Evolutionary conservation across 1,140 invertebrate species (phyloP).

Genomic region (Nomia melanderi): DNA sequence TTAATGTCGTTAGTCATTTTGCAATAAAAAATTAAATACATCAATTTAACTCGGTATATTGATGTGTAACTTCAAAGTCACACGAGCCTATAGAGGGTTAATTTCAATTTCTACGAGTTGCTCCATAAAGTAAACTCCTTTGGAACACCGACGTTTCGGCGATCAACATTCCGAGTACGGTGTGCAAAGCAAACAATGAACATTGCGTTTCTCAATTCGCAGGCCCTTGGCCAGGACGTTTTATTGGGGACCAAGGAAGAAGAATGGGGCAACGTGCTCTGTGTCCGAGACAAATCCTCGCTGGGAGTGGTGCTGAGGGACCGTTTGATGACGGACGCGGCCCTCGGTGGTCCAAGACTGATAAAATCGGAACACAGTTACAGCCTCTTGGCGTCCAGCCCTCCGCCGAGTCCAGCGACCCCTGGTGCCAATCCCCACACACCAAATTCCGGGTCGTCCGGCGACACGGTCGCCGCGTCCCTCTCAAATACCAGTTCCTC

Average conservation of each 20-base stretch:
- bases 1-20: too few relatives aligned
- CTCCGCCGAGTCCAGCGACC: constrained; percentile 83
- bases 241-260: constrained; percentile 73
- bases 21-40: too few relatives aligned
- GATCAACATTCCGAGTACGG: background rate
- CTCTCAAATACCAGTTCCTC: constrained; percentile 52
- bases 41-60: too few relatives aligned
- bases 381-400: constrained; percentile 84
- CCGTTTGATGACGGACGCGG: constrained; percentile 93
- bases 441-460: constrained; percentile 54
- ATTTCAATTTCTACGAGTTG: too few relatives aligned
- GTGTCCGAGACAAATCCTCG: constrained; percentile 64
- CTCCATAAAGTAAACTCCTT: too few relatives aligned
- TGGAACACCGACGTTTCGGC: too few relatives aligned
- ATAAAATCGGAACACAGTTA: constrained; percentile 94
- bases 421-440: constrained; percentile 65
- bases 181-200: background rate
- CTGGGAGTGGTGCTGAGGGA: constrained; percentile 90
- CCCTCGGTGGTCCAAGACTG: constrained; percentile 87
- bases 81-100: too few relatives aligned
- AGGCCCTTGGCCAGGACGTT: constrained; percentile 72
- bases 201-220: constrained; percentile 30
- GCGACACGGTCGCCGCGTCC: constrained; percentile 32
- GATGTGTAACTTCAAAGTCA: too few relatives aligned
- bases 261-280: constrained; percentile 71